These are phyloP conservation scores for Bhutanitis thaidina DNA, from an alignment of 2,888 invertebrate genomes.

Conservation along the genomic window DNA sequence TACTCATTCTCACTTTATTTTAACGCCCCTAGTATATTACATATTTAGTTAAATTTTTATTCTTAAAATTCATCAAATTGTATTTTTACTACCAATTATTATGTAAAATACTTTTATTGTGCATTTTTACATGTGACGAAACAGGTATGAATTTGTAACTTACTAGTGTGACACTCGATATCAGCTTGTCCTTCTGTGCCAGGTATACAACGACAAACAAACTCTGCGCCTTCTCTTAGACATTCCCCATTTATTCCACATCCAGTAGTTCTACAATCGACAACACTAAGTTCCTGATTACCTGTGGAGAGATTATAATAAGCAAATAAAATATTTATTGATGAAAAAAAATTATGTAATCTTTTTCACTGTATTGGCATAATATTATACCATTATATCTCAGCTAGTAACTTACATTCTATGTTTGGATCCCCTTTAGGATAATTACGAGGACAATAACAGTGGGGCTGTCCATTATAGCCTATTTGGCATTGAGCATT, in stretches of 20 bases:
- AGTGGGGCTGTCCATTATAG: slow-evolving; percentile 85
- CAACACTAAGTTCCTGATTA: slow-evolving; percentile 77
- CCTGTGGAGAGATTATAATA: slow-evolving; percentile 52
- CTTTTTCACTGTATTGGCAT: neutral
- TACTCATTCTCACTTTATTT: too few species aligned
- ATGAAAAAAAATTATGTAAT: too few species aligned
- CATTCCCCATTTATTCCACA: slow-evolving; percentile 93
- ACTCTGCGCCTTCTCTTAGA: slow-evolving; percentile 90
- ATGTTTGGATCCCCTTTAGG: slow-evolving; percentile 92
- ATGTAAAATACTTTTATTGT: slow-evolving; percentile 38
- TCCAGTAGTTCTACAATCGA: slow-evolving; percentile 91
- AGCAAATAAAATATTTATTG: neutral
- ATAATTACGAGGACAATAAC: slow-evolving; percentile 90
- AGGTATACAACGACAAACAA: slow-evolving; percentile 89
- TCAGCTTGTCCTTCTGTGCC: slow-evolving; percentile 87
- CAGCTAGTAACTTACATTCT: slow-evolving; percentile 84
- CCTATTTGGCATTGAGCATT: slow-evolving; percentile 90
- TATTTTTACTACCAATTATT: neutral
- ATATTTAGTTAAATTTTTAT: too few species aligned
- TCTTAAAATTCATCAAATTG: neutral
- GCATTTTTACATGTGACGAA: slow-evolving; percentile 74
- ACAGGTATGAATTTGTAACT: slow-evolving; percentile 38
- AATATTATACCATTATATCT: neutral
- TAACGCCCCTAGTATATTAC: too few species aligned
- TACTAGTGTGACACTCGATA: slow-evolving; percentile 83